phyloP scores from a whole-genome alignment of 2,113 vertebrate genomes.

The Heliornis fulica region DNA sequence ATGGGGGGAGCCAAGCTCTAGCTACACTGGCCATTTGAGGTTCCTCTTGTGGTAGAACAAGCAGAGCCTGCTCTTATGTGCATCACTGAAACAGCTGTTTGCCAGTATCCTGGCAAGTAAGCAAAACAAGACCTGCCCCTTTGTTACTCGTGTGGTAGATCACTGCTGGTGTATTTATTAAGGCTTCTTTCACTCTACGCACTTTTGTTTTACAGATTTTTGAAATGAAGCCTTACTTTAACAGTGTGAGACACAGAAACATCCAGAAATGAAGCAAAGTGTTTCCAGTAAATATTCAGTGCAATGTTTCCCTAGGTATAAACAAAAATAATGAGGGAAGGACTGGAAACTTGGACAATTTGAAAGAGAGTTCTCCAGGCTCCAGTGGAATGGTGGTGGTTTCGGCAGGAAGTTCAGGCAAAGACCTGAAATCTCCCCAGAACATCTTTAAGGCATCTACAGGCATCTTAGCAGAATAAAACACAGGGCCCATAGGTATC shows the following conservation, averaged over 20 bases:
- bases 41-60: background rate
- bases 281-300: background rate
- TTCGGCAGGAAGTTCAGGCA: background rate
- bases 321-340: background rate
- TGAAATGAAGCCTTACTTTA: background rate
- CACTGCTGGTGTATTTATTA: background rate
- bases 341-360: background rate
- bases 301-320: background rate
- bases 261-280: background rate
- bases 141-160: background rate
- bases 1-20: background rate
- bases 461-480: background rate
- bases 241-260: background rate
- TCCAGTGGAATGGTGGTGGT: background rate
- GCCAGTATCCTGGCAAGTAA: background rate
- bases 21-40: background rate
- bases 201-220: background rate
- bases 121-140: background rate
- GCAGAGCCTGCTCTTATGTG: background rate
- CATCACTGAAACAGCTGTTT: background rate
- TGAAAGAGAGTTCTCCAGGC: background rate
- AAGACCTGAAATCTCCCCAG: background rate
- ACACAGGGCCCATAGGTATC: background rate
- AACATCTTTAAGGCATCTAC: background rate
- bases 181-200: background rate